These are phyloP conservation scores for Ptyas mucosa DNA, from an alignment of 2,113 vertebrate species.

Conservation along the genomic window DNA sequence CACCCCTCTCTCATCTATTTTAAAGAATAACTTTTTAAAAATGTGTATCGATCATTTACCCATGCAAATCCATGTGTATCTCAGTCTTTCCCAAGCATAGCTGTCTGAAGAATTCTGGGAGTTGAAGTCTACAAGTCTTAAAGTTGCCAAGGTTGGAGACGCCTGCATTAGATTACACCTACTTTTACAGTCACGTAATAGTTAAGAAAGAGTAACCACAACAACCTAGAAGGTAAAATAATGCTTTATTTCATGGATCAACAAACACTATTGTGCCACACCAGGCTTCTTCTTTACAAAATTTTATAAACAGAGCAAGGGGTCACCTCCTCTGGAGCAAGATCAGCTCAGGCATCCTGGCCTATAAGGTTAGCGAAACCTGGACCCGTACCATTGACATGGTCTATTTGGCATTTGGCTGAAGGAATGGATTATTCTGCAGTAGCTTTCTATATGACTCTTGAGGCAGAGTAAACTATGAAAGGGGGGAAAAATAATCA, in stretches of 20 bases:
- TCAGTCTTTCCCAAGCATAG: not conserved
- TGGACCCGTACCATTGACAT: slow-evolving; percentile 41
- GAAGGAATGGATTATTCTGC: slow-evolving; percentile 42
- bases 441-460: slow-evolving; percentile 43
- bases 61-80: not conserved
- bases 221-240: slow-evolving; percentile 74
- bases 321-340: slow-evolving; percentile 46
- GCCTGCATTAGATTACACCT: not conserved
- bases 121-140: too few relatives aligned
- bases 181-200: not conserved
- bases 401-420: slow-evolving; percentile 46
- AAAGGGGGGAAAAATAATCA: not conserved
- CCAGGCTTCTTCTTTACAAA: slow-evolving; percentile 59
- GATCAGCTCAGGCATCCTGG: slow-evolving; percentile 28
- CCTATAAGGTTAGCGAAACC: slow-evolving; percentile 45
- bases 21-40: not conserved
- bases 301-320: slow-evolving; percentile 58
- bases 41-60: not conserved
- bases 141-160: too few relatives aligned
- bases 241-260: slow-evolving; percentile 79
- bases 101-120: too few relatives aligned
- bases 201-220: slow-evolving; percentile 45
- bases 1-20: not conserved
- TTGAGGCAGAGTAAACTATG: slow-evolving; percentile 43
- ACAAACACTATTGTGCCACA: slow-evolving; percentile 70